phyloP scores from a whole-genome alignment of 2,797 vertebrate species.

The Chelon auratus region DNA sequence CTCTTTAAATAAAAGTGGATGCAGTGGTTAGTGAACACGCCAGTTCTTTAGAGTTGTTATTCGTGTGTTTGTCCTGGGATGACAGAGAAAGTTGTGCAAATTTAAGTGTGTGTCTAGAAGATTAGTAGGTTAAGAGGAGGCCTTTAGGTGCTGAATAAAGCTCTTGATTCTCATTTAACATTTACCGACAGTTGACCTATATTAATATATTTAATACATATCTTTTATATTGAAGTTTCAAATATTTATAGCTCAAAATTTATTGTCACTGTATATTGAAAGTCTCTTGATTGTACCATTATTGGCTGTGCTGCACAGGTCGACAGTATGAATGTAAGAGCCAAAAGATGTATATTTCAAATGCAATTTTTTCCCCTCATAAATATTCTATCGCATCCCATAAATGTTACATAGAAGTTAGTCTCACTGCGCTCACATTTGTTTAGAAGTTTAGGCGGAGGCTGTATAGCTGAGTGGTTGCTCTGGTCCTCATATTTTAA shows the following conservation, averaged over 20 bases:
- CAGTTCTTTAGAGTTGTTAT: neutral
- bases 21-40: neutral
- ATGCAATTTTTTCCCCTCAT: constrained; percentile 16
- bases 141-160: neutral
- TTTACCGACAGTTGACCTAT: constrained; percentile 2
- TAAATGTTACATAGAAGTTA: constrained; percentile 52
- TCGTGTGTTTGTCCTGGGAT: neutral
- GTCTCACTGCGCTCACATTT: constrained; percentile 11
- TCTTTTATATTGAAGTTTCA: constrained; percentile 8
- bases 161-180: neutral
- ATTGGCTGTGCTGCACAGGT: neutral
- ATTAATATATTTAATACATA: neutral
- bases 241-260: neutral
- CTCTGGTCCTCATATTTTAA: neutral
- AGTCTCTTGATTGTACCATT: neutral
- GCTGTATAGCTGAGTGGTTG: neutral
- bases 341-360: constrained; percentile 48
- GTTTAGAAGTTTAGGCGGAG: constrained; percentile 7
- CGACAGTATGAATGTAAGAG: constrained; percentile 17
- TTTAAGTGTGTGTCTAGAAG: neutral
- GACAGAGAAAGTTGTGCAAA: neutral
- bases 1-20: constrained; percentile 10
- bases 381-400: constrained; percentile 53
- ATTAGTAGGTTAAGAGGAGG: neutral
- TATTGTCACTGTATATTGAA: neutral